phyloP scores from a whole-genome alignment of 1,140 invertebrate species.

The Drosophila prosaltans region DNA sequence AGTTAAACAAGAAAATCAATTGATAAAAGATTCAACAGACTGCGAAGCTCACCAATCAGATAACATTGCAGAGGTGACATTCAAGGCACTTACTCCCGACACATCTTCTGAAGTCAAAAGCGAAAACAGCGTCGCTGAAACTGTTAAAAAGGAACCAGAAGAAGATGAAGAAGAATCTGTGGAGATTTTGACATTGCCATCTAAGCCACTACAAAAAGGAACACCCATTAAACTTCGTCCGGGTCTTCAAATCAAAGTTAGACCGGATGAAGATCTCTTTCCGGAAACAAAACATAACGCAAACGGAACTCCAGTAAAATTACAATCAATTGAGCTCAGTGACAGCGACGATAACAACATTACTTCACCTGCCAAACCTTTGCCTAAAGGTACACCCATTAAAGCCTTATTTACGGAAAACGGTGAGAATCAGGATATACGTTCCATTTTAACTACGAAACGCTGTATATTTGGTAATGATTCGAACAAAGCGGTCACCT shows the following conservation, averaged over 20 bases:
- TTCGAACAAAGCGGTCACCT: conserved; percentile 55
- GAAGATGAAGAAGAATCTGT: background rate
- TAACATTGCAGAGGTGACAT: background rate
- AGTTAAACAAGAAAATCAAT: conserved; percentile 23
- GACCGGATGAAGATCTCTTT: conserved; percentile 35
- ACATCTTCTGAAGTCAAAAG: background rate
- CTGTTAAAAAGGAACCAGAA: conserved; percentile 19
- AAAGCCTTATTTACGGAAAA: conserved; percentile 1
- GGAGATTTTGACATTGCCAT: background rate
- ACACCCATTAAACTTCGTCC: conserved; percentile 35
- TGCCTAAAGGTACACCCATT: conserved; percentile 53
- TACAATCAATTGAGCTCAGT: conserved; percentile 17
- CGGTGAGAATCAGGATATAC: conserved; percentile 27
- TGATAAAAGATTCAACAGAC: background rate
- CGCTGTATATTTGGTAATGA: conserved; percentile 52
- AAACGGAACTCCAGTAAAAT: conserved; percentile 29
- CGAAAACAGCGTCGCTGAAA: background rate
- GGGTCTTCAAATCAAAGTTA: conserved; percentile 43
- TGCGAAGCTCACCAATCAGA: background rate
- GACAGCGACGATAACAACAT: background rate
- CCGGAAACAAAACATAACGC: background rate
- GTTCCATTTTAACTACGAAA: conserved; percentile 65
- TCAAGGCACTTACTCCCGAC: background rate
- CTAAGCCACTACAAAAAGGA: conserved; percentile 39
- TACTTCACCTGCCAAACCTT: conserved; percentile 23